Percentiles rank a stretch among this genome's conserved stretches.
These are phyloP conservation scores for Chloromyia formosa DNA, from an alignment of 2,888 invertebrate species.

Conservation along the genomic window DNA sequence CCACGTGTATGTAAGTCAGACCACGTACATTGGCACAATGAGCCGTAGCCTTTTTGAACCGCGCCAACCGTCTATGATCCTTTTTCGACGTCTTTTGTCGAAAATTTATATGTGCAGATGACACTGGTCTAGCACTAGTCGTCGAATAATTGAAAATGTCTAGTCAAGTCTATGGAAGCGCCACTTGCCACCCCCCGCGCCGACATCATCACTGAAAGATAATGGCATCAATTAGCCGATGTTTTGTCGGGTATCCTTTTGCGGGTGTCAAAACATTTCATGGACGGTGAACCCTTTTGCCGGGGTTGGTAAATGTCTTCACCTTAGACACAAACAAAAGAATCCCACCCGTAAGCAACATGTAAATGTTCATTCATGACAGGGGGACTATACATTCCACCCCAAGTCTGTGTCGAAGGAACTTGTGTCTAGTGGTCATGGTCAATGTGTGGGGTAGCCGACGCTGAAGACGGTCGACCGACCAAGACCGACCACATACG, in stretches of 20 bases:
- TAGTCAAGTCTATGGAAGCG: constrained; percentile 19
- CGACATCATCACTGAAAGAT: not conserved
- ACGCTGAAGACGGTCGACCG: not conserved
- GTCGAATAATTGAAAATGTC: constrained; percentile 31
- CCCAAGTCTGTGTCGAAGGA: not conserved
- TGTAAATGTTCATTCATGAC: not conserved
- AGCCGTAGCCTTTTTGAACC: not conserved
- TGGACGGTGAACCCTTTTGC: constrained; percentile 17
- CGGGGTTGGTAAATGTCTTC: constrained; percentile 14
- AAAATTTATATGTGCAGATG: not conserved
- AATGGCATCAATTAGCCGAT: constrained; percentile 30
- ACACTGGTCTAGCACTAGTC: not conserved
- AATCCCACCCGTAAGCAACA: not conserved
- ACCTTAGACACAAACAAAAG: constrained; percentile 2
- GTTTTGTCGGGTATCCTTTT: not conserved
- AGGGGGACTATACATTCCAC: not conserved
- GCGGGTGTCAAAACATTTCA: constrained; percentile 20
- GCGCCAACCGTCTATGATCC: not conserved
- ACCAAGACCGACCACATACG: constrained; percentile 1
- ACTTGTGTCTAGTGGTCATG: not conserved
- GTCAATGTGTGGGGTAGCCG: not conserved
- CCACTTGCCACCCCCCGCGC: not conserved
- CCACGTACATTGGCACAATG: not conserved
- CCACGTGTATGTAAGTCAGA: constrained; percentile 1
- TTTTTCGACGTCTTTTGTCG: not conserved